These are phyloP conservation scores for Dryocosmus kuriphilus DNA, from an alignment of 2,888 invertebrate species.

Conservation along the genomic window DNA sequence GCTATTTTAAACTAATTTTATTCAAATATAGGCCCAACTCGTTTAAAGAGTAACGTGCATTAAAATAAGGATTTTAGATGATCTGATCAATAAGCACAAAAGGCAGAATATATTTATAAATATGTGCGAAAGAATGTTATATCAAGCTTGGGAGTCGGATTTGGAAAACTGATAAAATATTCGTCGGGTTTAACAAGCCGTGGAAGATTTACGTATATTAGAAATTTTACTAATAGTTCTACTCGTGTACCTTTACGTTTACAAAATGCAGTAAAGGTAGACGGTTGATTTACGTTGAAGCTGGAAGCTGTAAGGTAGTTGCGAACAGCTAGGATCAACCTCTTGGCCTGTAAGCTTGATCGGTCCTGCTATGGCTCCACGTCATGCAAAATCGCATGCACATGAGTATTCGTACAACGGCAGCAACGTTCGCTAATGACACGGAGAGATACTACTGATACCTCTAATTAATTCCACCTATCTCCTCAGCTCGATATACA, in stretches of 20 bases:
- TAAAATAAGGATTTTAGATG: too few species aligned
- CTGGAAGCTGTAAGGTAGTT: conserved; percentile 1
- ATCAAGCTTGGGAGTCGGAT: neutral
- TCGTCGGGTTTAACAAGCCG: neutral
- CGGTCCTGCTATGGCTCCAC: conserved; percentile 63
- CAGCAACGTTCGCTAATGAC: conserved; percentile 75
- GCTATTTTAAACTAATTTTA: conserved; percentile 4
- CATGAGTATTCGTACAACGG: conserved; percentile 65
- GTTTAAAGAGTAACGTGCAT: too few species aligned
- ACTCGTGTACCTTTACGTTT: conserved; percentile 8
- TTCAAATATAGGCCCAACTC: neutral
- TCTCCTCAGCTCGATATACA: conserved; percentile 75
- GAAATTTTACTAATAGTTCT: conserved; percentile 7
- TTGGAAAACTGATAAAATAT: conserved; percentile 9
- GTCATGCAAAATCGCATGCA: conserved; percentile 69
- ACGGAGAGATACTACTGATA: conserved; percentile 75
- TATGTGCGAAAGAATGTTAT: too few species aligned
- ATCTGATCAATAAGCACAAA: too few species aligned
- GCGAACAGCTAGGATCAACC: conserved; percentile 12
- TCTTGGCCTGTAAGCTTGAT: conserved; percentile 51
- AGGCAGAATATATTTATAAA: too few species aligned
- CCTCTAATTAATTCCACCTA: conserved; percentile 77
- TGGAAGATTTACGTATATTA: conserved; percentile 18
- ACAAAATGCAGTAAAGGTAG: conserved; percentile 24
- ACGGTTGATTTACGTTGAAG: conserved; percentile 6